Percentiles rank a stretch among this genome's conserved stretches.
These are phyloP conservation scores for Leptinotarsa haldemani DNA, from an alignment of 2,888 invertebrate species.

Conservation along the genomic window DNA sequence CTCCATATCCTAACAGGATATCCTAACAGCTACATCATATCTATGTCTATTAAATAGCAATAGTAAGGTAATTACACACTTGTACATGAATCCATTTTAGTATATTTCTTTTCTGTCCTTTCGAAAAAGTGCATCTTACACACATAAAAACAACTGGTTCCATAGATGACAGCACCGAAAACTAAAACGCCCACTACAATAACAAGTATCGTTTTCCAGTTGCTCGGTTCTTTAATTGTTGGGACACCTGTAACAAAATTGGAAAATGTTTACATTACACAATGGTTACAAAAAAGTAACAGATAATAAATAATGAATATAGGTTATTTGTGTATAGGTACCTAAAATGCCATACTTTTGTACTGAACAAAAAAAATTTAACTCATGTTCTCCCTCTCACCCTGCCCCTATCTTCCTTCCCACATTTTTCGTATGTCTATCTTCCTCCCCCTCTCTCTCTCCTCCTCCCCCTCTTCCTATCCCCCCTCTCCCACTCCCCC, in stretches of 20 bases:
- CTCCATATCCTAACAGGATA: not conserved
- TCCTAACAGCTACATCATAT: not conserved
- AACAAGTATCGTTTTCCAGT: constrained; percentile 43
- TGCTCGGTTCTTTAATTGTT: constrained; percentile 36
- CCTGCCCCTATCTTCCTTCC: too few species aligned
- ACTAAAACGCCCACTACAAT: constrained; percentile 37
- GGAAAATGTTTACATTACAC: not conserved
- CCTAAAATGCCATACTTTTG: too few species aligned
- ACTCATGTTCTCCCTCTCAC: too few species aligned
- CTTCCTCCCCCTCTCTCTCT: too few species aligned
- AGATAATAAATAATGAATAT: too few species aligned
- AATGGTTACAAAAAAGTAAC: not conserved
- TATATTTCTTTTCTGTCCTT: constrained; percentile 43
- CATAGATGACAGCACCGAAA: constrained; percentile 42
- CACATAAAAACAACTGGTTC: constrained; percentile 43
- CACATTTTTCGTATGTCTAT: too few species aligned
- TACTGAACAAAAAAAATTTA: too few species aligned
- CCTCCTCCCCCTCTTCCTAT: too few species aligned
- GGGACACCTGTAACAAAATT: constrained; percentile 23
- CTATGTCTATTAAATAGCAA: too few species aligned
- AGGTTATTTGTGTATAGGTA: too few species aligned
- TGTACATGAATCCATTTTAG: constrained; percentile 42
- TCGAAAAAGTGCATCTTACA: constrained; percentile 45
- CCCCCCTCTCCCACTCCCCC: too few species aligned
- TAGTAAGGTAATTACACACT: constrained; percentile 30